A percentile compares a stretch with the other conserved stretches of the same genome.
Conservation (phyloP, 1,140 invertebrate genomes). For the Epicauta chinensis region DNA sequence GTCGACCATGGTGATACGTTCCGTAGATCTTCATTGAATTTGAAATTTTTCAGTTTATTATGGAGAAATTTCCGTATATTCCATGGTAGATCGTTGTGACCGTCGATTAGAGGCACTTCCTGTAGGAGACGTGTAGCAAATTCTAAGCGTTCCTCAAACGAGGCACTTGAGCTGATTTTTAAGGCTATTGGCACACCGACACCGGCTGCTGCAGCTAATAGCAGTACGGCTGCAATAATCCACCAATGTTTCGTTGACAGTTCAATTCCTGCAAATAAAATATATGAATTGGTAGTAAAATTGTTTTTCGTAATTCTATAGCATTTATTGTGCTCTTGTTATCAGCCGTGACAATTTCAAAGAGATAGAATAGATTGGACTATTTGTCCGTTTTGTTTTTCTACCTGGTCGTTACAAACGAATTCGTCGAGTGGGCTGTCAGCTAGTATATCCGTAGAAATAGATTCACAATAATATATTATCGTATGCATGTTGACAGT, state of each 20-base stretch:
- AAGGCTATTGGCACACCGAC: conserved; percentile 59
- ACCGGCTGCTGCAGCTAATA: conserved; percentile 58
- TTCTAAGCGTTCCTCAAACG: conserved; percentile 56
- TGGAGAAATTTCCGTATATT: conserved; percentile 82
- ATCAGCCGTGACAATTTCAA: no score
- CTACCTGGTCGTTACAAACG: no score
- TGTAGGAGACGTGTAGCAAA: conserved; percentile 53
- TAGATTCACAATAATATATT: no score
- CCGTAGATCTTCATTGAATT: conserved; percentile 65
- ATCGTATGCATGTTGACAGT: no score
- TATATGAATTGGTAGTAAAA: no score
- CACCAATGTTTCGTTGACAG: conserved; percentile 54
- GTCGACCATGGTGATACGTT: conserved; percentile 69
- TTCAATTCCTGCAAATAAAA: conserved; percentile 44
- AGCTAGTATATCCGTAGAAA: no score
- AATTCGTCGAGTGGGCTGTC: no score
- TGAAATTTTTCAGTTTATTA: conserved; percentile 77
- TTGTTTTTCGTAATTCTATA: no score
- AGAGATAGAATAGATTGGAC: no score
- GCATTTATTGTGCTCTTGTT: no score
- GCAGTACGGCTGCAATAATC: conserved; percentile 56
- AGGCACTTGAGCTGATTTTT: conserved; percentile 56
- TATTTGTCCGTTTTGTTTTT: no score
- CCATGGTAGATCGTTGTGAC: conserved; percentile 89
- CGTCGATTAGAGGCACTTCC: conserved; percentile 61